Base-by-base conservation (phyloP, 2,113 vertebrate species). In the Tyto alba region DNA sequence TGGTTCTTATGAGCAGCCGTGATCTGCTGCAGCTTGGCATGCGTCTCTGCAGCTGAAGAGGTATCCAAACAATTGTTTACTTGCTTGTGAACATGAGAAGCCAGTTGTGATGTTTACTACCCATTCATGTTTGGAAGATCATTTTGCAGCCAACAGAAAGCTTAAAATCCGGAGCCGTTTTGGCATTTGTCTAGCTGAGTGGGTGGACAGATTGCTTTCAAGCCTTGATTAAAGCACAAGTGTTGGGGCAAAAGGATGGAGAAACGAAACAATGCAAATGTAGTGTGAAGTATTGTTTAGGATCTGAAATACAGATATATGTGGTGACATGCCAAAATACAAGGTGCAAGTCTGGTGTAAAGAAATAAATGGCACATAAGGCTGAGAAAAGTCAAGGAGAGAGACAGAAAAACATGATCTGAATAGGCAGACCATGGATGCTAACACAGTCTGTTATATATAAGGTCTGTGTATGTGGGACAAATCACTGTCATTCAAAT, bases 131-230 rank as follows among this genome's bases (percentile, higher is more conserved):
- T 89, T 32, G 50, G 59, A 76, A 76, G 27, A 76, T 48, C 4
- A 26, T 64, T 92, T 85, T 94, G 71, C 53, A 82, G 78, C 66
- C 62, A 79, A 89, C 95, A n/a, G 56, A 71, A 89, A 87, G 56
- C 43, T 89, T 64, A 68, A 91, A 67, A 82, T 81, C 72, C 81
- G 56, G 56, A 78, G 64, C 40, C 4, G 1, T 62, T 93, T 90
- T 59, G 63, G n/a, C 32, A 41, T 85, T 86, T 94, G 57, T 52
- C 34, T 72, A 18, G 11, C 27, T 83, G 71, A 90, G 63, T 73
- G 19, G 29, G 57, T 53, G 53, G 50, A 30, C 32, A 43, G 36
- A 4, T 87, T 64, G 40, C 63, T 96, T 90, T 53, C 43, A 52
- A 50, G 52, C 40, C 30, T 36, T 76, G 40, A 71, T 89, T 92